These are phyloP conservation scores for Ophion slaviceki DNA, from an alignment of 2,888 invertebrate species.

Conservation along the genomic window DNA sequence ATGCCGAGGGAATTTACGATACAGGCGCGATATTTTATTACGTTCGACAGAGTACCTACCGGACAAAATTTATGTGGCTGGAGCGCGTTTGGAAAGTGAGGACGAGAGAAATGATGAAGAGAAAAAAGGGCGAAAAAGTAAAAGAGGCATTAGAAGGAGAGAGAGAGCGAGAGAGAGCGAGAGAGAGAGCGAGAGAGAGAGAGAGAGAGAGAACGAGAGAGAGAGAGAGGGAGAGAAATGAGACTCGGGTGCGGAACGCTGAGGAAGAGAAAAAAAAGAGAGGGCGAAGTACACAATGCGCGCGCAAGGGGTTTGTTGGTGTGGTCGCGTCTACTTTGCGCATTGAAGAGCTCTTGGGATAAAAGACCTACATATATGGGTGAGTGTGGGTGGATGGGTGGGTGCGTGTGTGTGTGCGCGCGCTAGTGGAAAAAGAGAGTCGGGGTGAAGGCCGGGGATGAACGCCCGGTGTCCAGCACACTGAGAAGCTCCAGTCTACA, in stretches of 20 bases:
- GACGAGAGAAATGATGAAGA: constrained; percentile 66
- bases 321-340: constrained; percentile 52
- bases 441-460: constrained; percentile 55
- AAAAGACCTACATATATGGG: constrained; percentile 42
- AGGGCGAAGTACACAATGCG: constrained; percentile 31
- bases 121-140: constrained; percentile 52
- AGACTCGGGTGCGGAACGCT: constrained; percentile 54
- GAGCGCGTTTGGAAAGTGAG: constrained; percentile 62
- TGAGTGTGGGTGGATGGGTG: not conserved
- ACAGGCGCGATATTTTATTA: constrained; percentile 79
- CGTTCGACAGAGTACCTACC: constrained; percentile 78
- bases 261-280: constrained; percentile 56
- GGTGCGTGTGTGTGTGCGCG: not conserved
- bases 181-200: constrained; percentile 38
- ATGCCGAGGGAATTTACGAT: constrained; percentile 78
- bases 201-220: constrained; percentile 56
- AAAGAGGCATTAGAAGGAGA: constrained; percentile 56
- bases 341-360: constrained; percentile 48
- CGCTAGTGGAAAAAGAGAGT: constrained; percentile 57
- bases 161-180: constrained; percentile 56
- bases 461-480: constrained; percentile 49
- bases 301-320: constrained; percentile 54
- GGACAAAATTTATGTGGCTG: constrained; percentile 78
- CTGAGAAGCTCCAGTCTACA: constrained; percentile 58
- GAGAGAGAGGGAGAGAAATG: constrained; percentile 41